Evolutionary conservation across 2,888 invertebrate species (phyloP).

Genomic region (Heteropelma amictum): DNA sequence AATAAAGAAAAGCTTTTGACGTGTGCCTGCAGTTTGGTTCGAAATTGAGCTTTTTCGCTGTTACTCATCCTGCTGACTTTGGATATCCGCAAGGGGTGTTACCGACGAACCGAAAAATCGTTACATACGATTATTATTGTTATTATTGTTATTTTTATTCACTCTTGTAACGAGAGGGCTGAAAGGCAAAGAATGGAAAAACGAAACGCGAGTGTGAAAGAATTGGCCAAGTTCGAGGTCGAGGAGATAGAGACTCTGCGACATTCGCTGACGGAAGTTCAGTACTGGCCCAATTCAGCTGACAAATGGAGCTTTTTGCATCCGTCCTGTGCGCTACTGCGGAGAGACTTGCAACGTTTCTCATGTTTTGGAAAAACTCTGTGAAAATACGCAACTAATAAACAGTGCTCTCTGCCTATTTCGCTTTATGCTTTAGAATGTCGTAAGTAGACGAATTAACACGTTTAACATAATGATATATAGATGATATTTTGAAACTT

Average conservation of each 20-base stretch:
- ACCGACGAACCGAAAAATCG: background rate
- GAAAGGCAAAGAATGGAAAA: constrained; percentile 5
- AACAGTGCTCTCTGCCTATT: constrained; percentile 57
- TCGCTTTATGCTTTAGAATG: constrained; percentile 71
- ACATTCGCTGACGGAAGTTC: background rate
- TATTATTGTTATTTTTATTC: background rate
- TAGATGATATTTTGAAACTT: constrained; percentile 24
- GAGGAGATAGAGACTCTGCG: background rate
- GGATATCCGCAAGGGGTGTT: constrained; percentile 13
- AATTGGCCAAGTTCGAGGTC: background rate
- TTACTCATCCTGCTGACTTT: constrained; percentile 11
- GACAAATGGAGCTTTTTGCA: background rate
- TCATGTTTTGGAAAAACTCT: background rate
- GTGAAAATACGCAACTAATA: constrained; percentile 48
- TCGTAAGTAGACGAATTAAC: constrained; percentile 71
- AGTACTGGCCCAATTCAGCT: background rate
- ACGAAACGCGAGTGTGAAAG: constrained; percentile 43
- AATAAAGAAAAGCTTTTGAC: constrained; percentile 7
- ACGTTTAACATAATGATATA: constrained; percentile 47
- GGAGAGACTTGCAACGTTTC: background rate
- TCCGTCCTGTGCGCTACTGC: background rate
- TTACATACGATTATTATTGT: background rate
- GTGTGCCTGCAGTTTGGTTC: constrained; percentile 41
- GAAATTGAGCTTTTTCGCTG: constrained; percentile 30
- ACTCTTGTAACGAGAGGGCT: background rate